These are phyloP conservation scores for Cephus sareptanus DNA, from an alignment of 2,888 invertebrate genomes.

Conservation along the genomic window DNA sequence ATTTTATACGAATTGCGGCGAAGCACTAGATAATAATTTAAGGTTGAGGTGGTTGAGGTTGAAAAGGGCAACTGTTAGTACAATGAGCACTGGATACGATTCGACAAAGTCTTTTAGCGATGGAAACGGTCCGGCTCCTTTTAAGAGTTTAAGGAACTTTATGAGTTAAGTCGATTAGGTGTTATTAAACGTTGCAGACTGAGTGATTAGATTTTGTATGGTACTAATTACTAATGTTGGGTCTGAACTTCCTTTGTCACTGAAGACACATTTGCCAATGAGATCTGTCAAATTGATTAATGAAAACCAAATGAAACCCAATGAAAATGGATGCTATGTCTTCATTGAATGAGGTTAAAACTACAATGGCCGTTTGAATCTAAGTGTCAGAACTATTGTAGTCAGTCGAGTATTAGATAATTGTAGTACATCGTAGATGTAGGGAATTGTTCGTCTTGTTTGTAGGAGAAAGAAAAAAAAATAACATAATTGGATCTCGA, in stretches of 20 bases:
- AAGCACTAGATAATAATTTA: slow-evolving; percentile 16
- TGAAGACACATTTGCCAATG: slow-evolving; percentile 11
- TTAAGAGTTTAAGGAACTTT: slow-evolving; percentile 35
- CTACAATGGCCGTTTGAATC: slow-evolving; percentile 5
- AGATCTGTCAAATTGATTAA: slow-evolving; percentile 7
- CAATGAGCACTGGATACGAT: slow-evolving; percentile 47
- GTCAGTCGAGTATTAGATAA: slow-evolving; percentile 21
- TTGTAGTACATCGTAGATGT: slow-evolving; percentile 23
- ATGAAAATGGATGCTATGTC: background rate
- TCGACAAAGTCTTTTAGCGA: slow-evolving; percentile 29
- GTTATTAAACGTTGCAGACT: slow-evolving; percentile 36
- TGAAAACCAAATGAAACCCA: slow-evolving; percentile 7
- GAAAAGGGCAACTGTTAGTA: slow-evolving; percentile 44
- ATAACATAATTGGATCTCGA: slow-evolving; percentile 20
- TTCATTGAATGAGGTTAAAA: background rate
- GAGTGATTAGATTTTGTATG: slow-evolving; percentile 35
- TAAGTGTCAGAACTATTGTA: slow-evolving; percentile 15
- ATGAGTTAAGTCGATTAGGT: slow-evolving; percentile 32
- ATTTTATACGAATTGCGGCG: slow-evolving; percentile 45
- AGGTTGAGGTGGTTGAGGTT: slow-evolving; percentile 17
- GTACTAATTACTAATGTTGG: slow-evolving; percentile 30
- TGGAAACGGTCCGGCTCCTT: slow-evolving; percentile 41
- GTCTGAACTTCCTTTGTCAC: slow-evolving; percentile 25
- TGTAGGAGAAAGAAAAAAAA: slow-evolving; percentile 6
- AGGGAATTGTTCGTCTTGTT: slow-evolving; percentile 6